phyloP scores from a whole-genome alignment of 2,113 vertebrate species.

The Hirundichthys speculiger region DNA sequence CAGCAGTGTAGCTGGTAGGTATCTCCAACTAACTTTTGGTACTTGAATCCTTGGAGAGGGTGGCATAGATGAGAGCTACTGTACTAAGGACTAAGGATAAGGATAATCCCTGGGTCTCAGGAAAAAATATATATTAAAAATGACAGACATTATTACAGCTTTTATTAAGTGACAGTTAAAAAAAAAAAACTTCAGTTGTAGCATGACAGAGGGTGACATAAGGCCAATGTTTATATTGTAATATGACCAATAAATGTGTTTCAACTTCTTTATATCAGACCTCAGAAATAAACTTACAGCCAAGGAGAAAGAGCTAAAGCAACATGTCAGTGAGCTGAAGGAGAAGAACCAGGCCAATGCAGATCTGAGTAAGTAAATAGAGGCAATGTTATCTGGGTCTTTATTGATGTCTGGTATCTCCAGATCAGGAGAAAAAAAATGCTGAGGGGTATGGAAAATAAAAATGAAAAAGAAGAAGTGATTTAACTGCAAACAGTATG shows the following conservation, averaged over 20 bases:
- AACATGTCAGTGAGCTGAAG: constrained; percentile 4
- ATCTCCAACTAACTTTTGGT: background rate
- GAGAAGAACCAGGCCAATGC: background rate
- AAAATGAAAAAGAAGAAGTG: background rate
- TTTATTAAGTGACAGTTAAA: no score
- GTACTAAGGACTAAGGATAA: no score
- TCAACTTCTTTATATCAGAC: background rate
- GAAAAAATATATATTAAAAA: no score
- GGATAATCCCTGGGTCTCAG: no score
- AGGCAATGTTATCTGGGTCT: background rate
- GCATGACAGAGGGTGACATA: no score
- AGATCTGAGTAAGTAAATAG: constrained; percentile 29
- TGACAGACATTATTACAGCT: no score
- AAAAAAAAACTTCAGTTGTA: no score
- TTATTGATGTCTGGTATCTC: no score
- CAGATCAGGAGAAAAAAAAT: no score
- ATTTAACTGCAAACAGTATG: no score
- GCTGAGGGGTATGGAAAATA: background rate
- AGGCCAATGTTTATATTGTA: no score
- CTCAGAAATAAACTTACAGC: constrained; percentile 16
- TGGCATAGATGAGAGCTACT: background rate
- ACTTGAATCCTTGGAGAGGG: background rate
- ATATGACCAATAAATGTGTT: background rate
- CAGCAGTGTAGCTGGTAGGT: constrained; percentile 14
- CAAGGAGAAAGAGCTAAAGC: constrained; percentile 3